Percentiles rank a stretch among this genome's conserved stretches.
These are phyloP conservation scores for Sebastes steindachneri DNA, from an alignment of 2,797 vertebrate species.

Conservation along the genomic window DNA sequence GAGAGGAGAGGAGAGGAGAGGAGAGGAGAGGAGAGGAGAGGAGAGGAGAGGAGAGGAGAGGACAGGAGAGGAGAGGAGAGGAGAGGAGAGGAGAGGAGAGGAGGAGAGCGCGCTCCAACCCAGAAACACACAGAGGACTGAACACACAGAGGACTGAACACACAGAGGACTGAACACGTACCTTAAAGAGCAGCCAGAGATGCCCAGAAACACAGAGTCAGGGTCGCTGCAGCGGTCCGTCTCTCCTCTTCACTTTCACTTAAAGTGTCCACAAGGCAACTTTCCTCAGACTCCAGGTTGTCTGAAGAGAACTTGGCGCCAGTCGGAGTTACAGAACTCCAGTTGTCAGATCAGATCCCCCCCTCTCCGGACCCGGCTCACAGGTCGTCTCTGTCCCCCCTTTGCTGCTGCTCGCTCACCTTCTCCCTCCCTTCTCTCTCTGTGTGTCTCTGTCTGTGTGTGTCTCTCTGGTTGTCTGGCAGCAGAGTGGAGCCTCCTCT, in stretches of 20 bases:
- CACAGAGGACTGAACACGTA: conserved; percentile 66
- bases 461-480: conserved; percentile 73
- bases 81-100: not conserved
- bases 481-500: conserved; percentile 86
- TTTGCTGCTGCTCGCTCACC: conserved; percentile 13
- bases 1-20: no score
- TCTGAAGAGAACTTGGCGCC: not conserved
- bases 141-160: not conserved
- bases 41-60: no score
- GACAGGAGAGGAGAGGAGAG: no score
- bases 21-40: no score
- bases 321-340: not conserved
- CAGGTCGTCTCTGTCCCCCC: not conserved
- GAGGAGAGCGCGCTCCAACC: no score
- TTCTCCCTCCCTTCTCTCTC: conserved; percentile 49
- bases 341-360: conserved; percentile 27
- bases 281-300: conserved; percentile 18
- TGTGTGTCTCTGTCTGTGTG: not conserved
- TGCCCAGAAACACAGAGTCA: conserved; percentile 62
- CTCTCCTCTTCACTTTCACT: conserved; percentile 19
- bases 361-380: not conserved
- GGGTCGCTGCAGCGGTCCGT: conserved; percentile 53
- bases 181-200: conserved; percentile 82
- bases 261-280: conserved; percentile 36
- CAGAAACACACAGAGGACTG: not conserved